Evolutionary conservation across 2,113 vertebrate species (phyloP).

Genomic region (Amia ocellicauda): DNA sequence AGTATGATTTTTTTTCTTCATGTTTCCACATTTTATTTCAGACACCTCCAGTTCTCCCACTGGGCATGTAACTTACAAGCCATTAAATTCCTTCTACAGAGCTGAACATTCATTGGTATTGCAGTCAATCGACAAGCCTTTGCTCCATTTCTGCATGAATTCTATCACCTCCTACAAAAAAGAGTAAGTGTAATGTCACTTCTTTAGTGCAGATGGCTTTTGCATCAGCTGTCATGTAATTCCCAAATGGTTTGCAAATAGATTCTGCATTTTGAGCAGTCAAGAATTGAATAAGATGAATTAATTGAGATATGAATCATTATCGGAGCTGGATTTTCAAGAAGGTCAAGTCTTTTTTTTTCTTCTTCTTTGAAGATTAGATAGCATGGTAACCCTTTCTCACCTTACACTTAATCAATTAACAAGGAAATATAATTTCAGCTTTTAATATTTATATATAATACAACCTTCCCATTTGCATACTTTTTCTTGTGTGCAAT

Average conservation of each 20-base stretch:
- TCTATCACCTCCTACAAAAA: neutral
- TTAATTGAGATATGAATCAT: slow-evolving; percentile 11
- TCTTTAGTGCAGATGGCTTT: slow-evolving; percentile 2
- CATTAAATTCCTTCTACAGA: slow-evolving; percentile 13
- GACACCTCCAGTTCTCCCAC: slow-evolving; percentile 2
- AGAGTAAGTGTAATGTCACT: neutral
- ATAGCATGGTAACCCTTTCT: neutral
- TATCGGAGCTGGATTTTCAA: neutral
- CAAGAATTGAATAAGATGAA: neutral
- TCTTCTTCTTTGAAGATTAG: neutral
- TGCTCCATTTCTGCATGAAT: neutral
- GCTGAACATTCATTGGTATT: slow-evolving; percentile 14
- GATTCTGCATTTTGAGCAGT: slow-evolving; percentile 4
- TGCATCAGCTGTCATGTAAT: neutral
- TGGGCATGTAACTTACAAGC: slow-evolving; percentile 7
- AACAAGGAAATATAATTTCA: no score
- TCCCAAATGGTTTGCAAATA: neutral
- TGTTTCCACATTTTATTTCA: slow-evolving; percentile 9
- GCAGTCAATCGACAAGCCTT: neutral
- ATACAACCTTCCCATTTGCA: no score
- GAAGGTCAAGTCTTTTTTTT: slow-evolving; percentile 9
- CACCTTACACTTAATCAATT: no score
- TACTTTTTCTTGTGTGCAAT: no score
- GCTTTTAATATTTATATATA: no score
- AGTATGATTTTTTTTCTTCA: neutral